phyloP scores from a whole-genome alignment of 1,140 invertebrate species.

The Aphelinus atriplicis region DNA sequence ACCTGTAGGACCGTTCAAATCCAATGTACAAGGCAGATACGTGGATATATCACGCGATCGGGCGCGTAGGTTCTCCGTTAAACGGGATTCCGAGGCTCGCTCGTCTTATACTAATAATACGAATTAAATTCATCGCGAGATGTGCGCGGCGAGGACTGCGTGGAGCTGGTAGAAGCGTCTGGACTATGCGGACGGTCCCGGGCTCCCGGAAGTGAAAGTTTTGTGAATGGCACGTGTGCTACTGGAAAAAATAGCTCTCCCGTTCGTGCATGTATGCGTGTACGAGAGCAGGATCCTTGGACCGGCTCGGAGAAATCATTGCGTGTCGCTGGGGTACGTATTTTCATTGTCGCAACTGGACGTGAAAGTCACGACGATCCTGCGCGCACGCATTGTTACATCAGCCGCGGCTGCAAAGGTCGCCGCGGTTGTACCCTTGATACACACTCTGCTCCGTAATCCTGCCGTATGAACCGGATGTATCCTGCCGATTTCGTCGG shows the following conservation, averaged over 20 bases:
- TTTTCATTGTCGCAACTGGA: constrained; percentile 15
- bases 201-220: constrained; percentile 39
- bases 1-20: no score
- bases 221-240: constrained; percentile 18
- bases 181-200: background rate
- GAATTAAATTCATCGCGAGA: background rate
- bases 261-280: background rate
- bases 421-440: no score
- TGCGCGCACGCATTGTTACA: no score
- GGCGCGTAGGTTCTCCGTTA: no score
- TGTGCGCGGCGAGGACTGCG: background rate
- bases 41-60: no score
- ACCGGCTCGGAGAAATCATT: constrained; percentile 12
- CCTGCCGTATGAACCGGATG: no score
- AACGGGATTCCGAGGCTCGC: no score
- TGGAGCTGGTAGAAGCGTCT: background rate
- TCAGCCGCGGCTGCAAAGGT: no score
- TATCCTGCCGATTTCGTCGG: no score
- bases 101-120: no score
- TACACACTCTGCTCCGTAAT: no score
- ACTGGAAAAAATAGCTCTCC: constrained; percentile 17
- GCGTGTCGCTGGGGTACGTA: background rate
- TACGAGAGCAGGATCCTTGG: background rate
- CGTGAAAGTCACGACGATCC: constrained; percentile 14
- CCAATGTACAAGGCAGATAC: no score